Conservation (phyloP, 1,140 invertebrate species). For the Pararge aegeria region DNA sequence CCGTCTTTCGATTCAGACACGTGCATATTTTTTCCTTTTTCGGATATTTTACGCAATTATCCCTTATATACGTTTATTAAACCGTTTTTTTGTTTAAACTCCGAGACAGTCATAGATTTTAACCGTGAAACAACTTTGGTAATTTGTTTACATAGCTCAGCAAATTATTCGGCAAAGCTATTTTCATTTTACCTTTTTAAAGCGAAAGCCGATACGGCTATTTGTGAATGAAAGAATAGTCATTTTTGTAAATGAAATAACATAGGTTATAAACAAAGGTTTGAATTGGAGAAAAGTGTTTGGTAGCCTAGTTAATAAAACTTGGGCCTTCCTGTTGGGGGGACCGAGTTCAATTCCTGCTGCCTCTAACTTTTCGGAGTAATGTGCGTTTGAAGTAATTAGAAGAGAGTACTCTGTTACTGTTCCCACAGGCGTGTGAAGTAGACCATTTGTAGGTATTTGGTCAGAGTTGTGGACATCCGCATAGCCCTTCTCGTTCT, state of each 20-base stretch:
- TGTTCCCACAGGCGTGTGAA: too few relatives aligned
- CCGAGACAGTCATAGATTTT: conserved; percentile 45
- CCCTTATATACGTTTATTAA: conserved; percentile 61
- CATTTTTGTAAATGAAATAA: neutral
- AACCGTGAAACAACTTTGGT: conserved; percentile 55
- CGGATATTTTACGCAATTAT: conserved; percentile 69
- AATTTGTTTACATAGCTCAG: conserved; percentile 42
- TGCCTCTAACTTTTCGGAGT: too few relatives aligned
- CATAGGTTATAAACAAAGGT: too few relatives aligned
- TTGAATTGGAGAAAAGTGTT: too few relatives aligned
- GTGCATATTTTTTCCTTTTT: conserved; percentile 74
- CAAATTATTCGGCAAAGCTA: neutral
- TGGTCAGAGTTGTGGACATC: too few relatives aligned
- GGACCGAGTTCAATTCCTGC: too few relatives aligned
- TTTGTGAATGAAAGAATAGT: neutral
- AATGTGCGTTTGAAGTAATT: too few relatives aligned
- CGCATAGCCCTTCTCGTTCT: too few relatives aligned
- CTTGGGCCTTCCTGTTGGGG: too few relatives aligned
- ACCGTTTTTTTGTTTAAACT: conserved; percentile 50
- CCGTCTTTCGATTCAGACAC: conserved; percentile 70
- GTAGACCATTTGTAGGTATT: too few relatives aligned
- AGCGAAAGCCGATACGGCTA: conserved; percentile 1
- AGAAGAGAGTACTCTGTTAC: too few relatives aligned
- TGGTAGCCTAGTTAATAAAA: too few relatives aligned
- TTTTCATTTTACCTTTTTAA: neutral